Conservation (phyloP, 2,113 vertebrate species). For the Ciconia maguari region DNA sequence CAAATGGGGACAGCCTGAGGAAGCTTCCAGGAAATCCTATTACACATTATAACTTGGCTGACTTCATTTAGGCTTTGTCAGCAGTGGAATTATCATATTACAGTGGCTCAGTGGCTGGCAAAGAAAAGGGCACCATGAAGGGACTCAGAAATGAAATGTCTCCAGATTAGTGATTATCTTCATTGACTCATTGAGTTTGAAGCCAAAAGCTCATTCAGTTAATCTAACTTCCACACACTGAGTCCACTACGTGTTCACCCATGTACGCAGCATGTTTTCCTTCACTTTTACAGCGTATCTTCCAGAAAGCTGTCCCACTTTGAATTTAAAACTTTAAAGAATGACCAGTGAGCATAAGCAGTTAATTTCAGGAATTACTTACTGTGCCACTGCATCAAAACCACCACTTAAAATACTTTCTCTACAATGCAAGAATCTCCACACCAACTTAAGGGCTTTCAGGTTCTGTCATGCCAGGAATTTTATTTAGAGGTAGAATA, state of each 20-base stretch:
- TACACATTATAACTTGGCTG: background rate
- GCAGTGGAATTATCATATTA: background rate
- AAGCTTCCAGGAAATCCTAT: conserved; percentile 25
- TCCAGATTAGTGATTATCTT: background rate
- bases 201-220: background rate
- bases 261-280: background rate
- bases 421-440: background rate
- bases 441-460: background rate
- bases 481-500: background rate
- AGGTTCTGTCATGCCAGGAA: background rate
- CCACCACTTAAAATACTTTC: background rate
- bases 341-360: background rate
- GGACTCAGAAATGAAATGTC: background rate
- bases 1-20: background rate
- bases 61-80: background rate
- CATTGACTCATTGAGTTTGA: background rate
- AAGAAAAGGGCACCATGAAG: background rate
- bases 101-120: background rate
- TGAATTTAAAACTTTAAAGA: background rate
- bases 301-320: background rate
- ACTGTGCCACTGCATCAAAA: background rate
- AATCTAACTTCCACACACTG: background rate
- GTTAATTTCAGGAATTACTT: background rate
- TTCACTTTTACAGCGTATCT: background rate
- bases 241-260: background rate